phyloP scores from a whole-genome alignment of 2,888 invertebrate genomes.

The Bombylius major region DNA sequence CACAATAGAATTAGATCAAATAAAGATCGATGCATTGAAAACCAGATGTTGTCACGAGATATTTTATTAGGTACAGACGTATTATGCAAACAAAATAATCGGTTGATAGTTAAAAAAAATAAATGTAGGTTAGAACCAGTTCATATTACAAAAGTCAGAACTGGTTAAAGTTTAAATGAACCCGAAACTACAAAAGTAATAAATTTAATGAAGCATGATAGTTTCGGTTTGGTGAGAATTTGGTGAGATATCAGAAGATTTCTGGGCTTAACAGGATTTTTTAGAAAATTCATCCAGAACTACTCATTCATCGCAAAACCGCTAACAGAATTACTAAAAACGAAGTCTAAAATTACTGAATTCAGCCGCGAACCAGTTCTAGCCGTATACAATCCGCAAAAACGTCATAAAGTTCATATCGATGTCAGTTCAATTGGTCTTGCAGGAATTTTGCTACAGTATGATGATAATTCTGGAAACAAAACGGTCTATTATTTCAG shows the following conservation, averaged over 20 bases:
- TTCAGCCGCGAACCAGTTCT: constrained; percentile 12
- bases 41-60: too few species aligned
- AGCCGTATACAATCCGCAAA: constrained; percentile 11
- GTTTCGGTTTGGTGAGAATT: too few species aligned
- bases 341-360: background rate
- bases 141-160: too few species aligned
- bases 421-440: constrained; percentile 17
- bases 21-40: too few species aligned
- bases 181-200: too few species aligned
- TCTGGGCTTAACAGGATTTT: constrained; percentile 20
- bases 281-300: constrained; percentile 18
- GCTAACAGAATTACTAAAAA: constrained; percentile 8
- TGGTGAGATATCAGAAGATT: constrained; percentile 18
- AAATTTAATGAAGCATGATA: too few species aligned
- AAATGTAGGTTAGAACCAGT: too few species aligned
- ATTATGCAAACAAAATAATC: too few species aligned
- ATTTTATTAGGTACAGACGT: too few species aligned
- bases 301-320: constrained; percentile 15
- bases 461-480: constrained; percentile 6
- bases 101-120: too few species aligned
- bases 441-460: constrained; percentile 17
- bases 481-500: constrained; percentile 20
- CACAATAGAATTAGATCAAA: too few species aligned
- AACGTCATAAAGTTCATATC: constrained; percentile 16
- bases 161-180: too few species aligned